Evolutionary conservation across 2,888 invertebrate genomes (phyloP).

Genomic region (Campopleginae sp.): DNA sequence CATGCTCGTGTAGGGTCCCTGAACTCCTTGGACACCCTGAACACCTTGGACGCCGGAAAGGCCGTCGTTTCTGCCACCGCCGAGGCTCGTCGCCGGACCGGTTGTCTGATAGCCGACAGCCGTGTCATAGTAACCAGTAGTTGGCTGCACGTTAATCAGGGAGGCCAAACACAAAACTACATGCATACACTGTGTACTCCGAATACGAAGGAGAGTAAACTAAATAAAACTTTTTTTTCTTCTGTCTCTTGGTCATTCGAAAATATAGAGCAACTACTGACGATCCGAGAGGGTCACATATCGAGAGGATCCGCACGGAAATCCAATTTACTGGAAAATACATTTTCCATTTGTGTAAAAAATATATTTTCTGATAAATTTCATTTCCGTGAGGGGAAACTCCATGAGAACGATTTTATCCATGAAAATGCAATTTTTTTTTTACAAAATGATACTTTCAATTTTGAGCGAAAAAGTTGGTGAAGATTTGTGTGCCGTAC

Average conservation of each 20-base stretch:
- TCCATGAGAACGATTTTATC: slow-evolving; percentile 7
- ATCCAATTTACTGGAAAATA: no score
- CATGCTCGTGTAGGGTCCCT: slow-evolving; percentile 88
- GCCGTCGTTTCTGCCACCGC: slow-evolving; percentile 88
- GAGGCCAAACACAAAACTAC: slow-evolving; percentile 84
- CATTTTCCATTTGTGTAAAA: no score
- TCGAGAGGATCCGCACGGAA: no score
- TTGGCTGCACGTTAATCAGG: slow-evolving; percentile 84
- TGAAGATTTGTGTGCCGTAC: slow-evolving; percentile 50
- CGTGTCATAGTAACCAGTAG: slow-evolving; percentile 89
- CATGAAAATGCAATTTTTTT: not conserved
- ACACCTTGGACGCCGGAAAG: slow-evolving; percentile 86
- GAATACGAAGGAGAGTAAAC: slow-evolving; percentile 77
- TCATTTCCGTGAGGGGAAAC: slow-evolving; percentile 42
- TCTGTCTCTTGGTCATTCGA: slow-evolving; percentile 49
- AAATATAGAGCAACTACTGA: slow-evolving; percentile 45
- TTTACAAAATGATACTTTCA: not conserved
- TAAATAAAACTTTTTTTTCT: slow-evolving; percentile 63
- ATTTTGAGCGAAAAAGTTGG: not conserved
- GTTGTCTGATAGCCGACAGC: slow-evolving; percentile 89
- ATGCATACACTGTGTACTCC: slow-evolving; percentile 84
- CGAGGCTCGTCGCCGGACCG: slow-evolving; percentile 87
- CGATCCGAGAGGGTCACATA: slow-evolving; percentile 1
- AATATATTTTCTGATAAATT: no score
- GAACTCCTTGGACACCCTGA: slow-evolving; percentile 82